phyloP scores from a whole-genome alignment of 2,113 vertebrate genomes.

The Sebastes schlegelii region DNA sequence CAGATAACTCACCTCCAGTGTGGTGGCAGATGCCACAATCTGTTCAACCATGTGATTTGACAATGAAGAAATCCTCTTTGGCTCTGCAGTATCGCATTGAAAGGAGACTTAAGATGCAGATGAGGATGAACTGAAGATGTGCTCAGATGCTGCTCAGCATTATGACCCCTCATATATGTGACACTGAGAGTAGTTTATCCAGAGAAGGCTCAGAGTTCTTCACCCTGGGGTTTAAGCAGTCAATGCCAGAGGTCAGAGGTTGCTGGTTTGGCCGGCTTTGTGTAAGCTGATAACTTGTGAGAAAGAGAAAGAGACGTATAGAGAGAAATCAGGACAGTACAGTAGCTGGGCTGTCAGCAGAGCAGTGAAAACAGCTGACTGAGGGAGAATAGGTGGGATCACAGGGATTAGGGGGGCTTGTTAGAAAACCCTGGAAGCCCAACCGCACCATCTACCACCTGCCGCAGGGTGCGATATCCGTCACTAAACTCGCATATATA shows the following conservation, averaged over 20 bases:
- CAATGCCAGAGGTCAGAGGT: constrained; percentile 42
- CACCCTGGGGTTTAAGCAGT: constrained; percentile 36
- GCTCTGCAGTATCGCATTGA: constrained; percentile 32
- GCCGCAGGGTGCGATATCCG: constrained; percentile 1
- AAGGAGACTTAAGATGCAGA: constrained; percentile 53
- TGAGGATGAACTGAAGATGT: constrained; percentile 42
- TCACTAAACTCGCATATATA: background rate
- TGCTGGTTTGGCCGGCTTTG: constrained; percentile 32
- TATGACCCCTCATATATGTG: constrained; percentile 15
- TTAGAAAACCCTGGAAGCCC: constrained; percentile 42
- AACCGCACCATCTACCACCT: constrained; percentile 17
- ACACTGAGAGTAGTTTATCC: constrained; percentile 34
- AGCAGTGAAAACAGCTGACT: constrained; percentile 64
- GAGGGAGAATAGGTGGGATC: constrained; percentile 57
- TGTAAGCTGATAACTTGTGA: constrained; percentile 49
- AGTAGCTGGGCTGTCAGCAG: constrained; percentile 39
- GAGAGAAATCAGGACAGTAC: constrained; percentile 22
- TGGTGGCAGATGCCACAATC: constrained; percentile 37
- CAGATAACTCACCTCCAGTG: constrained; percentile 64
- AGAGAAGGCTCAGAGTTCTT: constrained; percentile 28
- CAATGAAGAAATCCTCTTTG: constrained; percentile 42
- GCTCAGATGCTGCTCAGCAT: constrained; percentile 9
- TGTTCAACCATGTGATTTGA: constrained; percentile 43
- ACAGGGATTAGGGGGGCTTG: constrained; percentile 59
- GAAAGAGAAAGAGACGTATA: constrained; percentile 33